These are phyloP conservation scores for Stenopsyche tienmushanensis DNA, from an alignment of 1,140 invertebrate species.

Conservation along the genomic window DNA sequence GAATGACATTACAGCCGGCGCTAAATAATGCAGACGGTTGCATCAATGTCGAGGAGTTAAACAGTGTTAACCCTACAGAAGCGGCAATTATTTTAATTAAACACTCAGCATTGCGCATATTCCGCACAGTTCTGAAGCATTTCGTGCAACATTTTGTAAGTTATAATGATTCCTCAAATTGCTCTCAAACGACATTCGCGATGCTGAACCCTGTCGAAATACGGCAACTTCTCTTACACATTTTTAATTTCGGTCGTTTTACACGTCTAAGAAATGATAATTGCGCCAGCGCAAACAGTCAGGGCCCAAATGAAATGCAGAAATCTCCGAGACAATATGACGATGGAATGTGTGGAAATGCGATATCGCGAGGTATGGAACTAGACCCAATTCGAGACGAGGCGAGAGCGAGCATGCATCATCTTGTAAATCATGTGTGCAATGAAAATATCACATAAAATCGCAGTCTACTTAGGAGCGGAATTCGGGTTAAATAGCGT, in stretches of 20 bases:
- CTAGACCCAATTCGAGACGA: not conserved
- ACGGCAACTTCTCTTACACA: not conserved
- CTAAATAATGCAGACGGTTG: no score
- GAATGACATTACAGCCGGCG: no score
- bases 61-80: not conserved
- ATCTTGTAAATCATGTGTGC: not conserved
- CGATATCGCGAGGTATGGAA: not conserved
- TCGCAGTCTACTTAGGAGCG: not conserved
- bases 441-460: no score
- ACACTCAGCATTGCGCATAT: not conserved
- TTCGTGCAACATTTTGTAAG: not conserved
- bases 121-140: not conserved
- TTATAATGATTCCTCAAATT: not conserved
- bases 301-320: no score
- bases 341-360: not conserved
- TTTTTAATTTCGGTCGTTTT: not conserved
- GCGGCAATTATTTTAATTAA: not conserved
- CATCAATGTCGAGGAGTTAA: no score
- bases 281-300: no score
- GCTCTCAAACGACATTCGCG: not conserved
- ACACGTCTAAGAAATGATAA: no score
- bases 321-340: no score
- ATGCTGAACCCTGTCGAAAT: not conserved
- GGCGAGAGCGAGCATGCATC: not conserved
- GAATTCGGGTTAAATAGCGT: not conserved